phyloP scores from a whole-genome alignment of 1,140 invertebrate species.

The Hyphantria cunea region DNA sequence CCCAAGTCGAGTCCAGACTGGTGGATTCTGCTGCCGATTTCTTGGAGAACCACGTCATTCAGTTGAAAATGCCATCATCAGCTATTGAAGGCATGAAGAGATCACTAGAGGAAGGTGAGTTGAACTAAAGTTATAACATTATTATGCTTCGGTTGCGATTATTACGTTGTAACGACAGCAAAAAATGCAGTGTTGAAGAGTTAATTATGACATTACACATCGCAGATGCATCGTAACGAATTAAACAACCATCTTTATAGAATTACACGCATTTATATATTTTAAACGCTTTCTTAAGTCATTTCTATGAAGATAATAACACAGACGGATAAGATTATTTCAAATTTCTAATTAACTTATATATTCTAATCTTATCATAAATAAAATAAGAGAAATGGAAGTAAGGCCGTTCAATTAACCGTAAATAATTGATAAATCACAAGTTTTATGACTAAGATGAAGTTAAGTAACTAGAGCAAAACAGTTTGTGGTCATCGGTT shows the following conservation, averaged over 20 bases:
- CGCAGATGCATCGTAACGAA: too few relatives aligned
- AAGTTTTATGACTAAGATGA: not conserved
- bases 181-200: not conserved
- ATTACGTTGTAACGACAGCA: not conserved
- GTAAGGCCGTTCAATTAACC: not conserved
- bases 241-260: too few relatives aligned
- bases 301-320: too few relatives aligned
- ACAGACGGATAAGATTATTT: too few relatives aligned
- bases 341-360: too few relatives aligned
- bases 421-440: not conserved
- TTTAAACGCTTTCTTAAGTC: too few relatives aligned
- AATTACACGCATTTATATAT: too few relatives aligned
- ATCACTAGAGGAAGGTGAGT: conserved; percentile 84
- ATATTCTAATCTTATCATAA: too few relatives aligned
- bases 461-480: conserved; percentile 39
- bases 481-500: conserved; percentile 12
- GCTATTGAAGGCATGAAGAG: conserved; percentile 86
- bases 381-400: conserved; percentile 1
- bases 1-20: conserved; percentile 89
- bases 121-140: not conserved
- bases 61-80: conserved; percentile 88
- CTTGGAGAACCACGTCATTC: conserved; percentile 89
- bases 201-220: too few relatives aligned
- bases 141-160: not conserved
- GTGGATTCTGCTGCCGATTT: conserved; percentile 88